Conservation (phyloP, 2,888 invertebrate genomes). For the Cryptocheilus praepositus region DNA sequence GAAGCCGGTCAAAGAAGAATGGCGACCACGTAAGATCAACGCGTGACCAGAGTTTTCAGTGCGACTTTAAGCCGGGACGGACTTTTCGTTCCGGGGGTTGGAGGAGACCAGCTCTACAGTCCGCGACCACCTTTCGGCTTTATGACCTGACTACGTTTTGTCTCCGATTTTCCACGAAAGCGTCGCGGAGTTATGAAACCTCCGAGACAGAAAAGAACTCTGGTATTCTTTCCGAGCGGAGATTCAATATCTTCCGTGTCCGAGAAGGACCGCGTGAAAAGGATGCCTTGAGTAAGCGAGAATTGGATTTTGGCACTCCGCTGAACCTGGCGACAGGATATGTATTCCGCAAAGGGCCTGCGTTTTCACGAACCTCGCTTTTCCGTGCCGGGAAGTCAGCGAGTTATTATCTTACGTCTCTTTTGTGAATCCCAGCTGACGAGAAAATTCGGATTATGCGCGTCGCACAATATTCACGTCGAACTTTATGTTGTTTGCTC, state of each 20-base stretch:
- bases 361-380: too few relatives aligned
- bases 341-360: too few relatives aligned
- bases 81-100: conserved; percentile 15
- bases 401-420: too few relatives aligned
- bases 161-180: conserved; percentile 33
- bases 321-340: too few relatives aligned
- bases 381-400: too few relatives aligned
- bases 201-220: conserved; percentile 31
- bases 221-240: conserved; percentile 35
- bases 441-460: too few relatives aligned
- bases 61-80: conserved; percentile 18
- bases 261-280: neutral
- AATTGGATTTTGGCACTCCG: conserved; percentile 30
- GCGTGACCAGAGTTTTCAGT: conserved; percentile 34
- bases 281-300: conserved; percentile 13
- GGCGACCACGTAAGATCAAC: conserved; percentile 27
- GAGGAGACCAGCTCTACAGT: conserved; percentile 7
- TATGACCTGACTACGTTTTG: conserved; percentile 26
- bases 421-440: too few relatives aligned
- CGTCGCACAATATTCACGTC: too few relatives aligned
- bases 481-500: too few relatives aligned
- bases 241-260: conserved; percentile 38
- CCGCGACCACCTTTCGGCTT: conserved; percentile 8
- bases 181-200: conserved; percentile 32
- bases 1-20: conserved; percentile 8